phyloP scores from a whole-genome alignment of 2,797 vertebrate species.

The Australoheros facetus region DNA sequence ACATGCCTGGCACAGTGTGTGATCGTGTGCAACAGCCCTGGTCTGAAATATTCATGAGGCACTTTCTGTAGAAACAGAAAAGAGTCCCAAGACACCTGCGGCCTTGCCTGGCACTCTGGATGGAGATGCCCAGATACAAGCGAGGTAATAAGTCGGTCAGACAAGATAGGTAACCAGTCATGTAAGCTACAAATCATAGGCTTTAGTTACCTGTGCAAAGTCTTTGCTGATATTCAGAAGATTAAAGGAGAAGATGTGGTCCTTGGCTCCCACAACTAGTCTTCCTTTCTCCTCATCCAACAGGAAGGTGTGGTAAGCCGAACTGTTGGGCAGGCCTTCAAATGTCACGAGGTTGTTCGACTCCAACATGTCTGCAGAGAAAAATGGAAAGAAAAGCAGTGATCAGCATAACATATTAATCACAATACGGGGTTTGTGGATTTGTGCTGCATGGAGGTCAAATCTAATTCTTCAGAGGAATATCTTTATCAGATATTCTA shows the following conservation, averaged over 20 bases:
- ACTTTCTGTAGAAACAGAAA: conserved; percentile 74
- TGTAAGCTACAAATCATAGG: conserved; percentile 2
- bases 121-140: conserved; percentile 20
- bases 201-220: conserved; percentile 87
- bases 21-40: conserved; percentile 73
- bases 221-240: conserved; percentile 95
- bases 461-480: conserved; percentile 3
- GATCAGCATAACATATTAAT: conserved; percentile 24
- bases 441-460: background rate
- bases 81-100: conserved; percentile 65
- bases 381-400: conserved; percentile 45
- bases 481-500: conserved; percentile 1
- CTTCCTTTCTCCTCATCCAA: conserved; percentile 95
- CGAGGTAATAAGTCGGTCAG: conserved; percentile 34
- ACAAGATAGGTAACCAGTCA: conserved; percentile 8
- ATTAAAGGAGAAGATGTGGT: conserved; percentile 97
- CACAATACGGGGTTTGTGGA: background rate
- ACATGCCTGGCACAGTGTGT: conserved; percentile 72
- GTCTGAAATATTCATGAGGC: conserved; percentile 80
- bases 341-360: conserved; percentile 94
- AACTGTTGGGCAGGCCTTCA: conserved; percentile 92
- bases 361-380: conserved; percentile 93
- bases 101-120: conserved; percentile 42
- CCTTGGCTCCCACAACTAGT: conserved; percentile 95
- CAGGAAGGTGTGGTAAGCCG: conserved; percentile 94